Percentiles rank a stretch among this genome's conserved stretches.
These are phyloP conservation scores for Vanacampus margaritifer DNA, from an alignment of 2,113 vertebrate species.

Conservation along the genomic window DNA sequence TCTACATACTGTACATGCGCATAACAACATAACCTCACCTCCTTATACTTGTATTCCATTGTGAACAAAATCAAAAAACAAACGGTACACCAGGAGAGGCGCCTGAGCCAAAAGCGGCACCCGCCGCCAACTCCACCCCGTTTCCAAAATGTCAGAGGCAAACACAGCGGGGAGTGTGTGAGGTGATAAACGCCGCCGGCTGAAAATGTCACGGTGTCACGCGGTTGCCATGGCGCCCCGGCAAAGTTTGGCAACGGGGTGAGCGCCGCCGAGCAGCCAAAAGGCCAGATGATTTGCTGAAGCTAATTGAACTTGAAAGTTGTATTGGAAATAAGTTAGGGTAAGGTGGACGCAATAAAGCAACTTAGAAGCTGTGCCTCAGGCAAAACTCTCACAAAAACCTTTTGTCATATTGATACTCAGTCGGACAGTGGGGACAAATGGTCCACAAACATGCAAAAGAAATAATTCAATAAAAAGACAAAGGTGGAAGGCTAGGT, in stretches of 20 bases:
- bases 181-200: conserved; percentile 56
- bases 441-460: background rate
- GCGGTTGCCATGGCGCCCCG: conserved; percentile 67
- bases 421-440: background rate
- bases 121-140: conserved; percentile 27
- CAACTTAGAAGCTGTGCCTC: background rate
- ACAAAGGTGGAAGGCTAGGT: too few relatives aligned
- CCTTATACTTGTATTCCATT: background rate
- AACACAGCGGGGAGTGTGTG: conserved; percentile 39
- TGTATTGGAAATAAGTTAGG: background rate
- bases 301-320: conserved; percentile 51
- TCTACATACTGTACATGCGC: conserved; percentile 14
- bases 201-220: conserved; percentile 69
- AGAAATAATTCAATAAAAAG: background rate
- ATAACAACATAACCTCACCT: conserved; percentile 8
- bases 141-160: conserved; percentile 60
- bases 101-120: conserved; percentile 18
- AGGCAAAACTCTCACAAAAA: background rate
- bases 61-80: background rate
- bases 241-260: conserved; percentile 63
- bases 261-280: conserved; percentile 55
- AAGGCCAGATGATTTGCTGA: conserved; percentile 58
- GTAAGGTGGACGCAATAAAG: background rate
- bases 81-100: conserved; percentile 3
- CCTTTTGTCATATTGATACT: background rate